These are phyloP conservation scores for Vidua chalybeata DNA, from an alignment of 2,113 vertebrate genomes.

Conservation along the genomic window DNA sequence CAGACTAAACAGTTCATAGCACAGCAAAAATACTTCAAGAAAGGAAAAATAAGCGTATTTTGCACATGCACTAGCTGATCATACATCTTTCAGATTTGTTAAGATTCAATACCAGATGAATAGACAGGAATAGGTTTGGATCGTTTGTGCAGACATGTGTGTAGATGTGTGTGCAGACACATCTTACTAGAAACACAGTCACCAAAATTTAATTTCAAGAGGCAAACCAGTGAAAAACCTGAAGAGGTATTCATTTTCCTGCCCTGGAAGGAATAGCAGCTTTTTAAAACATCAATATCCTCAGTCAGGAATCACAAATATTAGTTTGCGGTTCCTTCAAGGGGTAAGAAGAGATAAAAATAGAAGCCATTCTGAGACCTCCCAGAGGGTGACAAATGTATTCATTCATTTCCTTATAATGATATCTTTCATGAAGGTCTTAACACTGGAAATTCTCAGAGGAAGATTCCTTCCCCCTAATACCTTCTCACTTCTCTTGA, in stretches of 20 bases:
- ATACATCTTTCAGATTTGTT: background rate
- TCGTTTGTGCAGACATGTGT: background rate
- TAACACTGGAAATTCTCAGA: conserved; percentile 27
- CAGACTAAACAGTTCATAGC: background rate
- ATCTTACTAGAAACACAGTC: background rate
- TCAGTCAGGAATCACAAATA: conserved; percentile 13
- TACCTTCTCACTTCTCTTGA: conserved; percentile 25
- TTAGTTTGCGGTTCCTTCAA: conserved; percentile 33
- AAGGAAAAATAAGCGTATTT: background rate
- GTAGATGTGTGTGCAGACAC: background rate
- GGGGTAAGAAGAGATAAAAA: conserved; percentile 46
- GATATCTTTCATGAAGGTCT: conserved; percentile 46
- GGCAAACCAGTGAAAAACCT: background rate
- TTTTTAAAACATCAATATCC: conserved; percentile 30
- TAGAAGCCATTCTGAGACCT: conserved; percentile 56
- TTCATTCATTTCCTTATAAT: conserved; percentile 57
- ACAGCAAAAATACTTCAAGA: background rate
- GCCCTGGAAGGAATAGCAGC: conserved; percentile 8
- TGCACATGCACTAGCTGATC: background rate
- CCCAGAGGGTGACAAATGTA: conserved; percentile 9
- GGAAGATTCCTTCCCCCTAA: background rate
- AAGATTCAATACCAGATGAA: background rate
- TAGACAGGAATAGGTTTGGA: background rate
- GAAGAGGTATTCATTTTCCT: background rate
- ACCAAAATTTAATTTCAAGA: conserved; percentile 15